A percentile compares a stretch with the other conserved stretches of the same genome.
Evolutionary conservation across 1,140 invertebrate species (phyloP).

Genomic region (Drosophila ambigua): DNA sequence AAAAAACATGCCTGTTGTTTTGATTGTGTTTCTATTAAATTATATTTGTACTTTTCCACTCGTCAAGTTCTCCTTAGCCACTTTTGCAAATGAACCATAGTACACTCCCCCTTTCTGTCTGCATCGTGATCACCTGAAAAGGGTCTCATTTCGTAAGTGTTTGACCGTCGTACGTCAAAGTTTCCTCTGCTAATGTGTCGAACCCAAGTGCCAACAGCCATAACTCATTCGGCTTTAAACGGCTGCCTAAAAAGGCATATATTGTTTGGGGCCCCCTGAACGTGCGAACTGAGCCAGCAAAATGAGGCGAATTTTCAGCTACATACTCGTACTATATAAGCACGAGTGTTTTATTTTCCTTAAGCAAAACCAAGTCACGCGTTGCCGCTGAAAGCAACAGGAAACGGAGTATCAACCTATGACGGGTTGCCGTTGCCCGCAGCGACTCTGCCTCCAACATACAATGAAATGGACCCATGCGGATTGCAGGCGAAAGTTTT

Average conservation of each 20-base stretch:
- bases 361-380: slow-evolving; percentile 65
- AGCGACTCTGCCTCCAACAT: slow-evolving; percentile 50
- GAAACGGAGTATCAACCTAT: slow-evolving; percentile 58
- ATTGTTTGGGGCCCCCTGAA: slow-evolving; percentile 68
- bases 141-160: slow-evolving; percentile 36
- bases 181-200: slow-evolving; percentile 72
- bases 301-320: slow-evolving; percentile 65
- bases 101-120: too few species aligned
- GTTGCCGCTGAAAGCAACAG: slow-evolving; percentile 51
- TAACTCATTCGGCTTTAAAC: slow-evolving; percentile 76
- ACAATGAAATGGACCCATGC: slow-evolving; percentile 67
- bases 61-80: too few species aligned
- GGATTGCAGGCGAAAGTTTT: slow-evolving; percentile 75
- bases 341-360: slow-evolving; percentile 25
- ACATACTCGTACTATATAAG: slow-evolving; percentile 49
- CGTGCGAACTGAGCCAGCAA: slow-evolving; percentile 61
- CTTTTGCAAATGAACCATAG: too few species aligned
- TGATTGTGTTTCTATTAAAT: too few species aligned
- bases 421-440: slow-evolving; percentile 65
- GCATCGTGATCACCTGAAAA: slow-evolving; percentile 49
- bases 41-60: too few species aligned
- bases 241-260: slow-evolving; percentile 73
- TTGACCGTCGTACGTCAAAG: slow-evolving; percentile 67
- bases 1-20: too few species aligned
- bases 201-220: slow-evolving; percentile 75